These are phyloP conservation scores for Bubo scandiacus DNA, from an alignment of 2,113 vertebrate species.

Conservation along the genomic window DNA sequence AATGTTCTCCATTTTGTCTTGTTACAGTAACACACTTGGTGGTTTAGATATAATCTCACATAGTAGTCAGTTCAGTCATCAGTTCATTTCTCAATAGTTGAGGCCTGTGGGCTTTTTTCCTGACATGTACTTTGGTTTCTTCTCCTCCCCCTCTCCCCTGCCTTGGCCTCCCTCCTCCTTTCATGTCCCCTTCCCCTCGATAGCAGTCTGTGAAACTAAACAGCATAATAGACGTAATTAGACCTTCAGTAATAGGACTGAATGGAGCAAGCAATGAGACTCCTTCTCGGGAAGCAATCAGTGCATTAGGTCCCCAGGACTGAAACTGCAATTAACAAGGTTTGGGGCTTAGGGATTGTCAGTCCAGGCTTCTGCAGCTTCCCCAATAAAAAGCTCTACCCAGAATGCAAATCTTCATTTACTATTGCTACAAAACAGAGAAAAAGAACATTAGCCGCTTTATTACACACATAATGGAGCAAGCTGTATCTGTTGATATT, in stretches of 20 bases:
- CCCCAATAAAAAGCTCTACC: slow-evolving; percentile 59
- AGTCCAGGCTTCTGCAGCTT: slow-evolving; percentile 58
- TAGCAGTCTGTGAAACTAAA: slow-evolving; percentile 65
- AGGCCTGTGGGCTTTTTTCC: neutral
- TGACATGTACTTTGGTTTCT: neutral
- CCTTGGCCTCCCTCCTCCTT: neutral
- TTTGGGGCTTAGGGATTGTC: slow-evolving; percentile 78
- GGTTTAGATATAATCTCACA: slow-evolving; percentile 64
- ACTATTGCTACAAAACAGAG: slow-evolving; percentile 36
- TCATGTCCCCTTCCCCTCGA: neutral
- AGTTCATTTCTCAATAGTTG: slow-evolving; percentile 55
- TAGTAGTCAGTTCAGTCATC: slow-evolving; percentile 58
- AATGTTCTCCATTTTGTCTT: slow-evolving; percentile 71
- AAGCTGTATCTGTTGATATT: slow-evolving; percentile 46
- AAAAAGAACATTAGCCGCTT: slow-evolving; percentile 56
- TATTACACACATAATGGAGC: slow-evolving; percentile 66
- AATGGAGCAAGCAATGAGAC: slow-evolving; percentile 67
- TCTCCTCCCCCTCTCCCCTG: neutral
- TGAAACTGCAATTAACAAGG: slow-evolving; percentile 81
- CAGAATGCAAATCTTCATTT: slow-evolving; percentile 73
- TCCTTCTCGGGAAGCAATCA: slow-evolving; percentile 76
- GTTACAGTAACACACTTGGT: slow-evolving; percentile 62
- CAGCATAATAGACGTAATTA: slow-evolving; percentile 79
- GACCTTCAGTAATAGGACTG: slow-evolving; percentile 70
- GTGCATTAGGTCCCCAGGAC: slow-evolving; percentile 69